Evolutionary conservation across 1,140 invertebrate genomes (phyloP).

Genomic region (Meloidogyne exigua): DNA sequence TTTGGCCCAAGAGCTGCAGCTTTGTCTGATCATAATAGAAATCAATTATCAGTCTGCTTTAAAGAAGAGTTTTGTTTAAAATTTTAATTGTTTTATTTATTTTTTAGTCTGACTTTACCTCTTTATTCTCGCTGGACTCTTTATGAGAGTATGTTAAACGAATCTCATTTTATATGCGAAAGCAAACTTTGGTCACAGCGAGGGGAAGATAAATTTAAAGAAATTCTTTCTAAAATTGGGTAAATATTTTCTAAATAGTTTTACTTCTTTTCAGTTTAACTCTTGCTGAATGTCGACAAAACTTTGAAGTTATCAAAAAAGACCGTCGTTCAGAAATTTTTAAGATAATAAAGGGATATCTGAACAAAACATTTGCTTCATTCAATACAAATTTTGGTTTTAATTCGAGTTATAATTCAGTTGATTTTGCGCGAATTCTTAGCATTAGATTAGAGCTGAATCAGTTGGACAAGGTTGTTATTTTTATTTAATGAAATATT

Average conservation of each 20-base stretch:
- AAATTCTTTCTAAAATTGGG: constrained; percentile 36
- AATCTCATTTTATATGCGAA: constrained; percentile 33
- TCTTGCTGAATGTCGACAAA: constrained; percentile 37
- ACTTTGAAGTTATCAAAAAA: constrained; percentile 27
- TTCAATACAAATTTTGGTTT: constrained; percentile 38
- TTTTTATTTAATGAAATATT: background rate
- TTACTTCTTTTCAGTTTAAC: constrained; percentile 22
- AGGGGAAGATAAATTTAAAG: constrained; percentile 33
- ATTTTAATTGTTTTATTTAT: background rate
- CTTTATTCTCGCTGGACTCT: constrained; percentile 35
- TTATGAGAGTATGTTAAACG: constrained; percentile 38
- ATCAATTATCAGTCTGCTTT: constrained; percentile 28
- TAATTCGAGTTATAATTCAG: constrained; percentile 17
- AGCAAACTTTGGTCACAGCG: constrained; percentile 36
- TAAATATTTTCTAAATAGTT: background rate
- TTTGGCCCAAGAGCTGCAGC: constrained; percentile 19
- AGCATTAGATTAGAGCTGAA: constrained; percentile 25
- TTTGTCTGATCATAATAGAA: constrained; percentile 17
- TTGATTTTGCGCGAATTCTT: constrained; percentile 36
- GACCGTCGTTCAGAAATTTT: constrained; percentile 37
- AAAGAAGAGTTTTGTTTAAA: constrained; percentile 31
- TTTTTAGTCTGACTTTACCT: constrained; percentile 36
- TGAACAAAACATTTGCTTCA: constrained; percentile 27
- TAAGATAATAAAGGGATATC: constrained; percentile 27
- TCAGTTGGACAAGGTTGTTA: background rate